Evolutionary conservation across 1,140 invertebrate species (phyloP).

Genomic region (Batillaria attramentaria): DNA sequence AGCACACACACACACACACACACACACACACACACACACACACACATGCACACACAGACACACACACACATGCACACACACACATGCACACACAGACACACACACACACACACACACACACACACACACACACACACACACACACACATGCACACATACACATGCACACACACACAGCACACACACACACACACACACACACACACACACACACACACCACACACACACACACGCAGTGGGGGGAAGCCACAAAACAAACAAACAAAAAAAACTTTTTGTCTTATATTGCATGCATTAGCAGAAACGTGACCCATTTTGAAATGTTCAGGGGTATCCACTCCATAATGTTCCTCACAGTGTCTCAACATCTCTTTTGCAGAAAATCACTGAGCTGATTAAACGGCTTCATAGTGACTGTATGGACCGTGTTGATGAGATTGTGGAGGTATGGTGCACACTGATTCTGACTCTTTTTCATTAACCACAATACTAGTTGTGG

Average conservation of each 20-base stretch:
- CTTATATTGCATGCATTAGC: neutral
- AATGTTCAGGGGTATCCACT: neutral
- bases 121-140: slow-evolving; percentile 2
- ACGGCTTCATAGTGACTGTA: no score
- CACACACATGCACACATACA: neutral
- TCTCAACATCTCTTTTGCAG: neutral
- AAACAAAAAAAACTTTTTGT: neutral
- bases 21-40: neutral
- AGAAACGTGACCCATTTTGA: neutral
- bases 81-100: neutral
- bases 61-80: neutral
- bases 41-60: neutral
- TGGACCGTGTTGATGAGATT: no score
- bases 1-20: neutral
- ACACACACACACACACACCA: neutral
- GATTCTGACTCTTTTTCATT: no score
- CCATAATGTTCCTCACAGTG: neutral
- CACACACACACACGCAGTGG: neutral
- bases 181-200: neutral
- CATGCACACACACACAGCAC: neutral
- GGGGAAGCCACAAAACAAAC: neutral
- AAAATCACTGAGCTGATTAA: no score
- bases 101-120: neutral
- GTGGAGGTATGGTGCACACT: no score
- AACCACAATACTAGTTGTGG: no score